These are phyloP conservation scores for Myotis davidii DNA, from an alignment of 2,113 vertebrate species.

Conservation along the genomic window DNA sequence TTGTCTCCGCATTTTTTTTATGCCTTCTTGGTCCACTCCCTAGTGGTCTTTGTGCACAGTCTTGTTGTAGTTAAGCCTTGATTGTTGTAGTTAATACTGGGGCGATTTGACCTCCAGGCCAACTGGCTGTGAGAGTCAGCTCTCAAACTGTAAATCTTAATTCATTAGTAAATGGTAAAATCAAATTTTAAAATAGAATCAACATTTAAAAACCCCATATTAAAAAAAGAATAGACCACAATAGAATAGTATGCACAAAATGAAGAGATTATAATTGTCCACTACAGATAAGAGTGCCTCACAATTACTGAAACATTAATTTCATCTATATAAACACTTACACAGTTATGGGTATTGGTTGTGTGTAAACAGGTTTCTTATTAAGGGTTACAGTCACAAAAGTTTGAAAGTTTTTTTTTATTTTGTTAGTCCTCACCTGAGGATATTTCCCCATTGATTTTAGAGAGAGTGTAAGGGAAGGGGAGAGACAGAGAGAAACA, in stretches of 20 bases:
- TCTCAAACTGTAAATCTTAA: neutral
- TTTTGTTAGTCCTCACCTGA: no score
- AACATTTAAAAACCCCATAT: neutral
- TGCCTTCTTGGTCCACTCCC: no score
- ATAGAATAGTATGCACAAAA: neutral
- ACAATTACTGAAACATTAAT: neutral
- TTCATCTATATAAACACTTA: neutral
- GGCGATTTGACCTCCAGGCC: no score
- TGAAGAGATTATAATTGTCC: neutral
- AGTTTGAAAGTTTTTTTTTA: neutral
- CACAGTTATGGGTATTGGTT: neutral
- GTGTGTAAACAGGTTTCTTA: neutral
- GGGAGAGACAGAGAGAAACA: no score
- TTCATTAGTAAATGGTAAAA: neutral
- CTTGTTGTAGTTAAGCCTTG: no score
- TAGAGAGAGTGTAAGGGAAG: no score
- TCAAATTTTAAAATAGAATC: constrained; percentile 6
- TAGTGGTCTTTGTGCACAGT: no score
- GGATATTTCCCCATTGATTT: no score
- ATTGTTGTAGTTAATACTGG: no score
- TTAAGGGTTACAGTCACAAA: neutral
- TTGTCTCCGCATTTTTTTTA: no score
- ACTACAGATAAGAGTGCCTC: neutral
- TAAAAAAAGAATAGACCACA: neutral
- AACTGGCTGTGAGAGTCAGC: no score